Percentiles rank a stretch among this genome's conserved stretches.
These are phyloP conservation scores for Cabera pusaria DNA, from an alignment of 2,888 invertebrate species.

Conservation along the genomic window DNA sequence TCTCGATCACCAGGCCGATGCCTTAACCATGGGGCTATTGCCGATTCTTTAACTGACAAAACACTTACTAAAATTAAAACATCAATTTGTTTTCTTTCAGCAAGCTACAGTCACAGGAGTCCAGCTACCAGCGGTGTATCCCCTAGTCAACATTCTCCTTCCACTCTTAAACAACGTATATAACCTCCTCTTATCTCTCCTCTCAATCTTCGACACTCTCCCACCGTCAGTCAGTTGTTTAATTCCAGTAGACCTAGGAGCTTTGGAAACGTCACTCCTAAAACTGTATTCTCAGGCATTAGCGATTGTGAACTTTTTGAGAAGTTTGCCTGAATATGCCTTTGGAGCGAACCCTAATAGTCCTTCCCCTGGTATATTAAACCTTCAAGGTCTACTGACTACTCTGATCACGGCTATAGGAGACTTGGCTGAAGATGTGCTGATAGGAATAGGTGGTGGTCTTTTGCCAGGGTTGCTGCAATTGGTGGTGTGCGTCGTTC, in stretches of 20 bases:
- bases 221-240: constrained; percentile 66
- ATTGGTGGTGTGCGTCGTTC: constrained; percentile 62
- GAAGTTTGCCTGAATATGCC: constrained; percentile 66
- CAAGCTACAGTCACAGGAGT: constrained; percentile 45
- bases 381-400: constrained; percentile 58
- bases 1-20: no score
- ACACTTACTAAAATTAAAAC: no score
- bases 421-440: constrained; percentile 62
- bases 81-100: no score
- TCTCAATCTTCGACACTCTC: constrained; percentile 73
- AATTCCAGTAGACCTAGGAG: constrained; percentile 69
- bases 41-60: no score
- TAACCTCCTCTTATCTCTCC: constrained; percentile 68
- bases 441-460: constrained; percentile 63
- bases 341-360: constrained; percentile 64
- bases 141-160: constrained; percentile 69
- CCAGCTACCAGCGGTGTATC: constrained; percentile 73
- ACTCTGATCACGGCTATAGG: constrained; percentile 53
- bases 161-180: constrained; percentile 76
- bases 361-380: constrained; percentile 49
- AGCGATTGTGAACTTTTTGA: constrained; percentile 71
- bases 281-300: constrained; percentile 72
- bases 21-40: no score
- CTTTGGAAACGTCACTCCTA: constrained; percentile 67
- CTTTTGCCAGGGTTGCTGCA: constrained; percentile 65